Evolutionary conservation across 2,888 invertebrate species (phyloP), one percentile per base, ranked within the genome.

Genomic region (Melitaea athalia): DNA sequence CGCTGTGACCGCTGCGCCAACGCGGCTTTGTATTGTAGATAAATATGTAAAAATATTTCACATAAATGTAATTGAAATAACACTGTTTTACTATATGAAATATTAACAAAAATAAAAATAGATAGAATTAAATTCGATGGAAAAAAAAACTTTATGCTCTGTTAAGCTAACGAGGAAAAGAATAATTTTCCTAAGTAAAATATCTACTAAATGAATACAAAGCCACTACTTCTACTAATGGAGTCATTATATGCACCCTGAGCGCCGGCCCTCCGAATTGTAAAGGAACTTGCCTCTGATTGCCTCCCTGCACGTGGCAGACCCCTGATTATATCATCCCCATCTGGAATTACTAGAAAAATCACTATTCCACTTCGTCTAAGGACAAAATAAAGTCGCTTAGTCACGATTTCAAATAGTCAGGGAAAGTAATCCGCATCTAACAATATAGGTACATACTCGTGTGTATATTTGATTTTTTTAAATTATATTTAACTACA

Each of bases 191-290:
- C 43, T 43, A 64, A 49, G 38, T 45, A 65, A 59, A 38, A 38
- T 38, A 38, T 14, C 24, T 55, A 62, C 49, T 52, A 65, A 55
- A 42, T 57, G 15, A 42, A 57, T 57, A 57, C 42, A 42, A 63
- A 52, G 45, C 57, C 45, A 15, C 61, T 64, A 61, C 73, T 59
- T 66, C 57, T 52, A 15, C 61, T 64, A 61, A 73, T 59, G 67
- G 62, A 55, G 55, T 68, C 60, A 65, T 70, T 70, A 68, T 63
- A 61, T 63, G 61, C 71, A 61, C 64, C 63, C 52, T 47, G 64
- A 52, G 66, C 24, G 65, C n/a, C 55, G 45, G 45, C 69, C 67
- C 63, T 63, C 65, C 38, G 33, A 55, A 71, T 68, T 63, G 63
- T 63, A 65, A 68, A 66, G 65, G 57, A 68, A 68, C 64, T 57